phyloP scores from a whole-genome alignment of 2,797 vertebrate species.

The Microctenopoma steveboyesi region DNA sequence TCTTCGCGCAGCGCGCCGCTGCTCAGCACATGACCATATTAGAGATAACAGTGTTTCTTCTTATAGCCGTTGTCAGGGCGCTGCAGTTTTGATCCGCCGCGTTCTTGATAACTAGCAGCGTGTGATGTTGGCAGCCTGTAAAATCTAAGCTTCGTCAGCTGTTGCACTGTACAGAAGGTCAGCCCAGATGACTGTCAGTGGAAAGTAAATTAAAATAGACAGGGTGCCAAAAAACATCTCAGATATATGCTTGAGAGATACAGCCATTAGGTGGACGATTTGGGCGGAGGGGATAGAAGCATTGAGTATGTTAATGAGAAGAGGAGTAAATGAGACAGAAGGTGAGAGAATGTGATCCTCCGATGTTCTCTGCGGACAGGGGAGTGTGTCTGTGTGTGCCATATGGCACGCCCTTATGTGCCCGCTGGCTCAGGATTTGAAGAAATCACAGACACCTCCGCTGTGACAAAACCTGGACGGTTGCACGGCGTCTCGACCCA shows the following conservation, averaged over 20 bases:
- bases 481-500: constrained; percentile 13
- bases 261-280: constrained; percentile 9
- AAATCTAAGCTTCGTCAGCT: constrained; percentile 48
- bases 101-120: constrained; percentile 33
- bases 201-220: constrained; percentile 33
- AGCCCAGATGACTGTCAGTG: constrained; percentile 24
- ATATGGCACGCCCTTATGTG: constrained; percentile 76
- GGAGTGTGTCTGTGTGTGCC: constrained; percentile 38
- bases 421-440: constrained; percentile 59
- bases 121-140: constrained; percentile 41
- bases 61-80: constrained; percentile 29
- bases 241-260: constrained; percentile 1
- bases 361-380: constrained; percentile 59
- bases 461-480: constrained; percentile 60
- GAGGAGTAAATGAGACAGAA: constrained; percentile 51
- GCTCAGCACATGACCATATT: constrained; percentile 17
- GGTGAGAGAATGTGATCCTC: constrained; percentile 66
- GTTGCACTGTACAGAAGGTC: constrained; percentile 39
- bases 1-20: constrained; percentile 1
- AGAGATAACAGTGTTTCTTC: constrained; percentile 39
- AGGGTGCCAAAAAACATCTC: neutral
- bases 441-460: constrained; percentile 49
- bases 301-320: constrained; percentile 38
- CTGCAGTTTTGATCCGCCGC: constrained; percentile 42
- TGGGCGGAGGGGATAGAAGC: neutral